A percentile compares a stretch with the other conserved stretches of the same genome.
Conservation (phyloP, 2,113 vertebrate species). For the Tachuris rubrigastra region DNA sequence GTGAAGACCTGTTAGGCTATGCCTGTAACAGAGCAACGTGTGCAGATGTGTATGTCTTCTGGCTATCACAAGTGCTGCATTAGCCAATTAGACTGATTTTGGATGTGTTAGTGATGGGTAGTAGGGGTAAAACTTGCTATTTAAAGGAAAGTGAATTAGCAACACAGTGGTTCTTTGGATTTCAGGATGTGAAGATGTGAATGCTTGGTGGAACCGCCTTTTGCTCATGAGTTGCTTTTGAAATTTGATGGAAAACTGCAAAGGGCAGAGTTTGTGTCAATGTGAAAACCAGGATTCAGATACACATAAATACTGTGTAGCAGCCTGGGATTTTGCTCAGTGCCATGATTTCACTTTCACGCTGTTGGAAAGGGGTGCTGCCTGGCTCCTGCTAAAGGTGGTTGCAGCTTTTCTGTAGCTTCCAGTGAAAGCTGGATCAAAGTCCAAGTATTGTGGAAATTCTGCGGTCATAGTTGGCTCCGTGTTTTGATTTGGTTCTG, state of each 20-base stretch:
- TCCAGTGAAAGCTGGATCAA: neutral
- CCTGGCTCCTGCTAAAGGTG: neutral
- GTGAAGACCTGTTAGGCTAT: neutral
- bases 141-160: neutral
- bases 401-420: neutral
- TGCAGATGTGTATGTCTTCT: neutral
- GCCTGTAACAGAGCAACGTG: neutral
- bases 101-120: neutral
- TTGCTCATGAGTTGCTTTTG: neutral
- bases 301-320: neutral
- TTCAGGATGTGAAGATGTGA: neutral
- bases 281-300: neutral
- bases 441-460: neutral
- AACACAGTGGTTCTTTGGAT: neutral
- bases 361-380: neutral
- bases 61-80: constrained; percentile 17
- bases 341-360: neutral
- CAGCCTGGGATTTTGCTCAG: neutral
- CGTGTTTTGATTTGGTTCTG: neutral
- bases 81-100: neutral
- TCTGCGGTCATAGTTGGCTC: neutral
- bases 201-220: neutral
- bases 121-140: neutral
- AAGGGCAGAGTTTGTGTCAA: neutral
- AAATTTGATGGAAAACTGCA: neutral